A percentile compares a stretch with the other conserved stretches of the same genome.
Evolutionary conservation across 2,888 invertebrate genomes (phyloP).

Genomic region (Arge pagana): DNA sequence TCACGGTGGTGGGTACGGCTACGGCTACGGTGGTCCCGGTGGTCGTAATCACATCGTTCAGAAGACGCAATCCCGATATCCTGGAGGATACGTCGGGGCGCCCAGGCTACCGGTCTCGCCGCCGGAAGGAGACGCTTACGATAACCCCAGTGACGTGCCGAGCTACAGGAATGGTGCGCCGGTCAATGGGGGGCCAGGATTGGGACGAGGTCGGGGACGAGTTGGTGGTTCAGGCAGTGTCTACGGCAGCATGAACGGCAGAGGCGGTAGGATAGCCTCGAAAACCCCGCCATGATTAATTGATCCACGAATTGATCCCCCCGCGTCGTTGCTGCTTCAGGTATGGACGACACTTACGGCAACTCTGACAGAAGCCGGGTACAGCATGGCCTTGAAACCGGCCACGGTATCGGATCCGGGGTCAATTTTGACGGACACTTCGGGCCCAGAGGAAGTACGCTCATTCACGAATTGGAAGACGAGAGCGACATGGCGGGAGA

Average conservation of each 20-base stretch:
- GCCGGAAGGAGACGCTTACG: conserved; percentile 30
- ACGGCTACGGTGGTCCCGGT: conserved; percentile 30
- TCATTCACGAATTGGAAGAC: conserved; percentile 40
- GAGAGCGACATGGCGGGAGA: conserved; percentile 37
- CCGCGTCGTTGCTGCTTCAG: not conserved
- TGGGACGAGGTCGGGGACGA: conserved; percentile 31
- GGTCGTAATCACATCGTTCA: conserved; percentile 31
- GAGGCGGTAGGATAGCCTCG: conserved; percentile 2
- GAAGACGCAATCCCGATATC: conserved; percentile 34
- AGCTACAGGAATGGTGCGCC: conserved; percentile 45
- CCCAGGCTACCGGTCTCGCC: conserved; percentile 32
- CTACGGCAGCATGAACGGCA: conserved; percentile 34
- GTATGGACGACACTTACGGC: conserved; percentile 27
- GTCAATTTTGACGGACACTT: conserved; percentile 36
- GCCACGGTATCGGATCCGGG: conserved; percentile 37
- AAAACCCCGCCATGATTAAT: not conserved
- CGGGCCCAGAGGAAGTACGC: conserved; percentile 36
- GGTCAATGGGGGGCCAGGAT: conserved; percentile 35
- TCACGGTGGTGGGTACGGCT: conserved; percentile 30
- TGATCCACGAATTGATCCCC: not conserved
- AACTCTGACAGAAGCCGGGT: conserved; percentile 37
- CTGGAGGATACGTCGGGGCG: conserved; percentile 36
- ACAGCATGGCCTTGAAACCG: conserved; percentile 36
- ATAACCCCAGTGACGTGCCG: conserved; percentile 37
- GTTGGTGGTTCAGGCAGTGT: conserved; percentile 33